Evolutionary conservation across 2,888 invertebrate species (phyloP).

Genomic region (Hymenopus coronatus): DNA sequence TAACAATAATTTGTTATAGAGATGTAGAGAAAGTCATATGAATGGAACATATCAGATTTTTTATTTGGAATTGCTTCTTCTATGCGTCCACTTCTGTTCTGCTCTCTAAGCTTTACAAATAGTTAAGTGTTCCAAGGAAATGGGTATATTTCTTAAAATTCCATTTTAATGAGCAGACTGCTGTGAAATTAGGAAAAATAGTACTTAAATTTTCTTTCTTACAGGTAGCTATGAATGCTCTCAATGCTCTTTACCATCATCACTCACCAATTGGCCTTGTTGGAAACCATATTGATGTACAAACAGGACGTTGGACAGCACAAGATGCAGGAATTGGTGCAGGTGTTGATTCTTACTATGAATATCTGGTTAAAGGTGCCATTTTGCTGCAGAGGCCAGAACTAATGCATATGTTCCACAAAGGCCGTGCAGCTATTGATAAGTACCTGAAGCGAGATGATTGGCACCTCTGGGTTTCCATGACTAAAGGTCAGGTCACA

Average conservation of each 20-base stretch:
- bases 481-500: constrained; percentile 93
- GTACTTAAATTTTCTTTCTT: neutral
- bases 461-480: constrained; percentile 99
- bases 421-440: constrained; percentile 72
- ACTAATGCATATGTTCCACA: constrained; percentile 86
- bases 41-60: no score
- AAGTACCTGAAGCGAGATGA: constrained; percentile 89
- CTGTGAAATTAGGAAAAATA: no score
- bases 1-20: no score
- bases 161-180: no score
- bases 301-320: constrained; percentile 95
- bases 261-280: constrained; percentile 84
- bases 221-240: constrained; percentile 84
- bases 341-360: constrained; percentile 96
- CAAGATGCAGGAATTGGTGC: constrained; percentile 96
- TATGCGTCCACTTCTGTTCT: no score
- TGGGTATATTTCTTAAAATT: neutral
- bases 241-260: constrained; percentile 82
- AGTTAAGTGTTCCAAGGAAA: no score
- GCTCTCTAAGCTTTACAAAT: no score
- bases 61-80: no score
- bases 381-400: constrained; percentile 87
- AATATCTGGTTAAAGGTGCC: constrained; percentile 96
- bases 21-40: no score
- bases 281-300: constrained; percentile 96